phyloP scores from a whole-genome alignment of 2,888 invertebrate species.

The Ecdyonurus torrentis region DNA sequence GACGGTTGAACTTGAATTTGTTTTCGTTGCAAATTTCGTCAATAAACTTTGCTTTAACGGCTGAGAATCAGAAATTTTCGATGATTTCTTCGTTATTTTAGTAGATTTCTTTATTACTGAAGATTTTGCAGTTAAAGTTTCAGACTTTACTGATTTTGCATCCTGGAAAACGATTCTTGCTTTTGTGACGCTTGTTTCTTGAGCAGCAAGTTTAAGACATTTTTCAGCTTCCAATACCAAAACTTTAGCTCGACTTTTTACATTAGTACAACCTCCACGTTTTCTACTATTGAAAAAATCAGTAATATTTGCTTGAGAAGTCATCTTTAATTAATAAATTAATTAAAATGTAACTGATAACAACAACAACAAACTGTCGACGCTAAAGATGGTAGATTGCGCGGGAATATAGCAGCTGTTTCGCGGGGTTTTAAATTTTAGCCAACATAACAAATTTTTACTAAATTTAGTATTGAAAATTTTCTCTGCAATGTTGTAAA shows the following conservation, averaged over 20 bases:
- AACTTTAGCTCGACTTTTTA: neutral
- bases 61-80: neutral
- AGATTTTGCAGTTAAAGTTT: too few species aligned
- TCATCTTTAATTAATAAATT: neutral
- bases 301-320: conserved; percentile 1
- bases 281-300: neutral
- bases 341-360: neutral
- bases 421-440: neutral
- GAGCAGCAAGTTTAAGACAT: neutral
- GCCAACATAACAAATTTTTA: neutral
- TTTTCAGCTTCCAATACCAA: neutral
- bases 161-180: neutral
- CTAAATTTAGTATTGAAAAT: neutral
- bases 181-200: neutral
- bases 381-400: neutral
- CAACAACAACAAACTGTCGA: too few species aligned
- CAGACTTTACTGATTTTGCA: too few species aligned
- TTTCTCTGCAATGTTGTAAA: too few species aligned
- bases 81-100: neutral
- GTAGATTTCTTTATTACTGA: neutral
- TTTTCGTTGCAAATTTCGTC: neutral
- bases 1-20: too few species aligned
- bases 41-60: neutral
- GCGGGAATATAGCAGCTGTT: neutral
- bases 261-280: neutral